Evolutionary conservation across 2,888 invertebrate species (phyloP).

Genomic region (Mimas tiliae): DNA sequence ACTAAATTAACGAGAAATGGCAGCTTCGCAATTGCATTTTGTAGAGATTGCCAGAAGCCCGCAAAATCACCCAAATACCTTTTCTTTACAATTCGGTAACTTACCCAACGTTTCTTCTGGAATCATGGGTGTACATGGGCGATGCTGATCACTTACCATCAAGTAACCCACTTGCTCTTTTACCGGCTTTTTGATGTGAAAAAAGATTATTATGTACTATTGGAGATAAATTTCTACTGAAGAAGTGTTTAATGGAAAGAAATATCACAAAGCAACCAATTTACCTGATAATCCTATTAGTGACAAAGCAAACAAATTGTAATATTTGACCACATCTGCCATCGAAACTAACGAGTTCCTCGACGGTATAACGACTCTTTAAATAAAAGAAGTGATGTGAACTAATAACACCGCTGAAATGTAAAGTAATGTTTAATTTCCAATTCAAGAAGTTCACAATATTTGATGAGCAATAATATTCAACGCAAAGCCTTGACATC

Average conservation of each 20-base stretch:
- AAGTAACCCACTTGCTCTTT: too few relatives aligned
- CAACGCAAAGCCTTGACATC: neutral
- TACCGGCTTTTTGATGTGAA: neutral
- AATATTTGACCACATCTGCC: conserved; percentile 77
- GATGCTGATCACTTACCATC: neutral
- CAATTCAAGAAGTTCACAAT: neutral
- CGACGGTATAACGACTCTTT: conserved; percentile 74
- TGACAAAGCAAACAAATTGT: conserved; percentile 80
- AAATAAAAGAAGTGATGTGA: conserved; percentile 86
- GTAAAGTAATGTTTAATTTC: neutral
- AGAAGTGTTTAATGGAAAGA: neutral
- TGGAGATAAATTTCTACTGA: neutral
- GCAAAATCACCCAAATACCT: too few relatives aligned
- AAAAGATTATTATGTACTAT: too few relatives aligned
- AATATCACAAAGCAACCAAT: conserved; percentile 45
- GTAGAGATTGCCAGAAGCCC: too few relatives aligned
- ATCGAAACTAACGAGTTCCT: conserved; percentile 73
- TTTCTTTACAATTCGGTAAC: too few relatives aligned
- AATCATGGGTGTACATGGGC: too few relatives aligned
- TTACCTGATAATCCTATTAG: conserved; percentile 85
- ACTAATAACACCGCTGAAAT: conserved; percentile 84
- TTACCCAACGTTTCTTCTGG: too few relatives aligned
- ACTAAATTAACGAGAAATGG: neutral
- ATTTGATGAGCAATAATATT: neutral
- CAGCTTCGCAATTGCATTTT: too few relatives aligned